These are phyloP conservation scores for Dinothrombium tinctorium DNA, from an alignment of 1,140 invertebrate genomes.

Conservation along the genomic window DNA sequence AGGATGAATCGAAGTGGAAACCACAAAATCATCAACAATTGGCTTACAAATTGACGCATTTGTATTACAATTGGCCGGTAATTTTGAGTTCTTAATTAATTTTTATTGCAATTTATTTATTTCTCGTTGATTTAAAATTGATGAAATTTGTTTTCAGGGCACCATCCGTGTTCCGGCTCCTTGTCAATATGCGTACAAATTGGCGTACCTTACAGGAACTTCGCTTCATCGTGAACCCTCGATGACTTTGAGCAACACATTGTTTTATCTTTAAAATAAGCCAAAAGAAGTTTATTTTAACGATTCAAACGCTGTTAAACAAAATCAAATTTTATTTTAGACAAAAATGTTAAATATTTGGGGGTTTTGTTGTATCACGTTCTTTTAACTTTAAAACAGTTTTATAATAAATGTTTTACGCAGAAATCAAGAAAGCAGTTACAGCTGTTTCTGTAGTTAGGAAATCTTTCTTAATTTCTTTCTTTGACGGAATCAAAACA, in stretches of 20 bases:
- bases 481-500: constrained; percentile 32
- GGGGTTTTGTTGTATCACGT: no score
- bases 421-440: no score
- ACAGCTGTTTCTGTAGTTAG: no score
- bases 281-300: no score
- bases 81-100: neutral
- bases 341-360: no score
- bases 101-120: neutral
- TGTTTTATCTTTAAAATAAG: constrained; percentile 1
- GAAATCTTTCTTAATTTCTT: no score
- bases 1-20: constrained; percentile 32
- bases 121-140: no score
- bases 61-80: constrained; percentile 54
- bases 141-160: constrained; percentile 27
- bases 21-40: constrained; percentile 44
- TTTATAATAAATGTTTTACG: no score
- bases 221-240: constrained; percentile 22
- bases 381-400: no score
- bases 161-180: constrained; percentile 59
- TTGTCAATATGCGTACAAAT: constrained; percentile 62
- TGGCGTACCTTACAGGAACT: constrained; percentile 52
- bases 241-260: neutral
- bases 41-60: constrained; percentile 51
- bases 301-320: no score
- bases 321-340: no score